phyloP scores from a whole-genome alignment of 2,113 vertebrate genomes.

The Phalacrocorax carbo region DNA sequence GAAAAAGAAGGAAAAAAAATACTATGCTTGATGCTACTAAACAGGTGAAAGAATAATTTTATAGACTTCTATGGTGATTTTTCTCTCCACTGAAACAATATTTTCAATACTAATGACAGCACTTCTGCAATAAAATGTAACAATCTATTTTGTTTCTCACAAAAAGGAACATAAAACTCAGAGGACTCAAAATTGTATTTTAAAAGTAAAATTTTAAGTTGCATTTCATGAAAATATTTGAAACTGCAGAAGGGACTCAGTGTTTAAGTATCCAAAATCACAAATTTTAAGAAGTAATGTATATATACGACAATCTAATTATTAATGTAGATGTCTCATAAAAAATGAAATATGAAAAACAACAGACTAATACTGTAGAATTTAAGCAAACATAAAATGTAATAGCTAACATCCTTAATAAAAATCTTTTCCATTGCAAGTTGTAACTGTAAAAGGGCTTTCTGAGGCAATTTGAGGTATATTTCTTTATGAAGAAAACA shows the following conservation, averaged over 20 bases:
- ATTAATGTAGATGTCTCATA: background rate
- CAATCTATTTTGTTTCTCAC: background rate
- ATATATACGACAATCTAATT: background rate
- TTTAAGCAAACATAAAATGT: background rate
- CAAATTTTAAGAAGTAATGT: background rate
- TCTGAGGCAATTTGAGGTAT: background rate
- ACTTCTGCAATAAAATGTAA: background rate
- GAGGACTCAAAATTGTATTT: background rate
- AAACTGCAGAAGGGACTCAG: background rate
- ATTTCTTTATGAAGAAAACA: background rate
- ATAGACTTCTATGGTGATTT: background rate
- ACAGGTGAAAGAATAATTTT: background rate
- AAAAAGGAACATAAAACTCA: background rate
- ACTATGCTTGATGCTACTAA: background rate
- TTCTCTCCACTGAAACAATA: background rate
- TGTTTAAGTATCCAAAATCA: background rate
- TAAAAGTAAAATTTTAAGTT: background rate
- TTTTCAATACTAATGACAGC: background rate
- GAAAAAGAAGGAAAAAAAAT: background rate
- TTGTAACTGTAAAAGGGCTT: background rate
- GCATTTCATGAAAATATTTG: background rate
- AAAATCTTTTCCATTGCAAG: background rate
- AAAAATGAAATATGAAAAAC: background rate
- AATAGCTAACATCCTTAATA: background rate
- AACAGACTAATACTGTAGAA: background rate